Evolutionary conservation across 53 echinoderm and acorn worm species (phyloP).

Genomic region (Mesocentrotus franciscanus): DNA sequence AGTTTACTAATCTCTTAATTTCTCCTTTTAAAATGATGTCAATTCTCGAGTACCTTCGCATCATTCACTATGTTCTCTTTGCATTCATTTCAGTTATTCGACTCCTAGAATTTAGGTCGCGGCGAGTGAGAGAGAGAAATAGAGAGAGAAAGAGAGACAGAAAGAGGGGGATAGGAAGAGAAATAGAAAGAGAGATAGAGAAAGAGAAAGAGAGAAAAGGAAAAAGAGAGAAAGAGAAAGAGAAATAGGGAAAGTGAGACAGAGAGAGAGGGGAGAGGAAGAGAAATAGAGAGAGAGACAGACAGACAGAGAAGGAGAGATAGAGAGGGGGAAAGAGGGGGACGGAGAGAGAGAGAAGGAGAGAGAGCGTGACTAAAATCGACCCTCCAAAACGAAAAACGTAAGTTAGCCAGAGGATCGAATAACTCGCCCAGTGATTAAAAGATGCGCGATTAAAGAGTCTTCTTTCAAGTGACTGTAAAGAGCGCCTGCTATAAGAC

Average conservation of each 20-base stretch:
- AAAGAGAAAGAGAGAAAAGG: not conserved
- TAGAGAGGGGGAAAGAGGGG: not conserved
- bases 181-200: not conserved
- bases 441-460: constrained; percentile 33
- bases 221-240: not conserved
- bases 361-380: not conserved
- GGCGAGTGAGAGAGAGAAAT: not conserved
- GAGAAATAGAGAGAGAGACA: not conserved
- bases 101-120: not conserved
- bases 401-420: constrained; percentile 7
- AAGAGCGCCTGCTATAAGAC: not conserved
- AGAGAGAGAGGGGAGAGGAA: not conserved
- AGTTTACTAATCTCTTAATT: not conserved
- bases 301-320: not conserved
- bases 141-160: not conserved
- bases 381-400: not conserved
- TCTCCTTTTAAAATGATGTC: not conserved
- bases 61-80: not conserved
- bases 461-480: not conserved
- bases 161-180: not conserved
- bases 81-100: not conserved
- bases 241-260: not conserved
- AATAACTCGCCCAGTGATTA: constrained; percentile 9
- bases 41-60: not conserved
- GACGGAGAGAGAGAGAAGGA: not conserved